Evolutionary conservation across 2,113 vertebrate genomes (phyloP).

Genomic region (Xenopus borealis): DNA sequence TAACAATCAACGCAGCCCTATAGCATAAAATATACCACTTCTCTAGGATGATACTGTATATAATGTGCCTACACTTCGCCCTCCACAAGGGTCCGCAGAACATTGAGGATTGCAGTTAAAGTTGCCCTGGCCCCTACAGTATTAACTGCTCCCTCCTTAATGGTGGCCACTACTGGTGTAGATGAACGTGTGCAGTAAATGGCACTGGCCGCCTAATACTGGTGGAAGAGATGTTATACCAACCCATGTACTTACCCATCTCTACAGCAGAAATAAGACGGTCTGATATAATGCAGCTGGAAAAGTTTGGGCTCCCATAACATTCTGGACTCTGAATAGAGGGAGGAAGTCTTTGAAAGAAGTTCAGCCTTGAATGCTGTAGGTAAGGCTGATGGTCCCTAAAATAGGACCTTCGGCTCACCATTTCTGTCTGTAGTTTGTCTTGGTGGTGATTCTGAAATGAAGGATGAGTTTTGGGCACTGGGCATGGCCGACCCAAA

Average conservation of each 20-base stretch:
- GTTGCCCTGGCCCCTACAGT: too few species aligned
- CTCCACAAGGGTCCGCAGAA: too few species aligned
- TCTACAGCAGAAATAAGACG: conserved; percentile 12
- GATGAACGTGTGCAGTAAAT: too few species aligned
- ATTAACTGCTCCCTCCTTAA: too few species aligned
- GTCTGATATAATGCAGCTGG: not conserved
- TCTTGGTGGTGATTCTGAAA: not conserved
- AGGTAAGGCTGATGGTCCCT: conserved; percentile 2
- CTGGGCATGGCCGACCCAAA: not conserved
- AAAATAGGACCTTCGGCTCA: not conserved
- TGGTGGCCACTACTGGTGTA: too few species aligned
- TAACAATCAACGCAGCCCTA: too few species aligned
- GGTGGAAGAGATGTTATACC: too few species aligned
- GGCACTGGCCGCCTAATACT: too few species aligned
- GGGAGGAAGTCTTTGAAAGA: conserved; percentile 5
- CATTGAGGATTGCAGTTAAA: too few species aligned
- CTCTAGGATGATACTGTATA: too few species aligned
- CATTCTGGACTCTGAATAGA: not conserved
- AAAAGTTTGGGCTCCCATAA: conserved; percentile 4
- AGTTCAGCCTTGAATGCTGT: not conserved
- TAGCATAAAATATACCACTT: too few species aligned
- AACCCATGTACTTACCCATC: conserved; percentile 1
- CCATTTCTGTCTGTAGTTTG: not conserved
- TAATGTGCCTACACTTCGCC: too few species aligned
- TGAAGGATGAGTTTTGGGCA: not conserved